These are phyloP conservation scores for Epinephelus coioides DNA, from an alignment of 2,797 vertebrate genomes.

Conservation along the genomic window DNA sequence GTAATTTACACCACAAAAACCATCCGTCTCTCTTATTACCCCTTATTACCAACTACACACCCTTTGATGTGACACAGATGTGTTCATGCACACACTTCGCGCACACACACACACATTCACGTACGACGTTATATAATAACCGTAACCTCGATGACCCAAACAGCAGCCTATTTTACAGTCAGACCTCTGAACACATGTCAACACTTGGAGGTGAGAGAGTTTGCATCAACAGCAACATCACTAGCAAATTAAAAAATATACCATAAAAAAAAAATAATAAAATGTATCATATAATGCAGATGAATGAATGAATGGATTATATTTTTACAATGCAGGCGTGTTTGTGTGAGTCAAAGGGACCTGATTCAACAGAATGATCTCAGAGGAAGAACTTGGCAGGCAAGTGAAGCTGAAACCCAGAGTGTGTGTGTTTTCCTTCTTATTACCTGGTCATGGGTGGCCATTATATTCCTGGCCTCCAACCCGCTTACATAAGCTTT, in stretches of 20 bases:
- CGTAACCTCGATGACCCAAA: neutral
- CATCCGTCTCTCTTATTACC: constrained; percentile 30
- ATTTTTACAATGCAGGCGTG: neutral
- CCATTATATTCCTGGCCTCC: constrained; percentile 45
- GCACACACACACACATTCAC: neutral
- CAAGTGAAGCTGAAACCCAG: neutral
- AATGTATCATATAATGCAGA: neutral
- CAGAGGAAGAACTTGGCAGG: constrained; percentile 9
- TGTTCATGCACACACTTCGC: neutral
- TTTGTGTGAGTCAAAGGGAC: neutral
- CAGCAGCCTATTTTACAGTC: neutral
- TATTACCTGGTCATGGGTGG: constrained; percentile 40
- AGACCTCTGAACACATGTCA: constrained; percentile 2
- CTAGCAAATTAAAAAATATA: neutral
- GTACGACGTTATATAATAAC: constrained; percentile 24
- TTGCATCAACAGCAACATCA: neutral
- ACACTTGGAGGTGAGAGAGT: neutral
- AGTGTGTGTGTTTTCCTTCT: constrained; percentile 17
- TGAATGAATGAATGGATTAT: too few relatives aligned
- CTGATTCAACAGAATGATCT: constrained; percentile 12
- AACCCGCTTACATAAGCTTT: constrained; percentile 45
- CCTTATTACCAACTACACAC: constrained; percentile 17
- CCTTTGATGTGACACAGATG: constrained; percentile 30
- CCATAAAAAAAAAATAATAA: neutral
- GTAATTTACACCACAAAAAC: constrained; percentile 54